A percentile compares a stretch with the other conserved stretches of the same genome.
These are phyloP conservation scores for Eubucco bourcierii DNA, from an alignment of 2,113 vertebrate species.

Conservation along the genomic window DNA sequence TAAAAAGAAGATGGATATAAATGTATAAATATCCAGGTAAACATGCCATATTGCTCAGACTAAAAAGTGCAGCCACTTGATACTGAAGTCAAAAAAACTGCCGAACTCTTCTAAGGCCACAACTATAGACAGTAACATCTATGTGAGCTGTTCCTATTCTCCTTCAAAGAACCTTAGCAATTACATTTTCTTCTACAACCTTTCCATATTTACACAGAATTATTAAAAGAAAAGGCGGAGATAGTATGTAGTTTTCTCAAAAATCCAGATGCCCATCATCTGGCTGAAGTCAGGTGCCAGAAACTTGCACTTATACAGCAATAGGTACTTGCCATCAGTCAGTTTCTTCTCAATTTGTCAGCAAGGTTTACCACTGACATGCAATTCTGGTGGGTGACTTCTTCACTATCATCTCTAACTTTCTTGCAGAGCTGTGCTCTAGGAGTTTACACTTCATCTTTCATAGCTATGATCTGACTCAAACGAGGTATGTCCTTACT, in stretches of 20 bases:
- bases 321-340: neutral
- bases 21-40: neutral
- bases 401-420: neutral
- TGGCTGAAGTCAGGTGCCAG: neutral
- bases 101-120: neutral
- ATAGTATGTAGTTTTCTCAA: neutral
- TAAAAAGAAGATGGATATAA: neutral
- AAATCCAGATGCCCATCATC: neutral
- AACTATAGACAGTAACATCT: neutral
- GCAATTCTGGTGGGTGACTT: neutral
- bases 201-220: neutral
- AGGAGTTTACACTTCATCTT: neutral
- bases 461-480: neutral
- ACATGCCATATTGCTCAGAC: neutral
- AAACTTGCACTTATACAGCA: neutral
- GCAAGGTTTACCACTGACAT: neutral
- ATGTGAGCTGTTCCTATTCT: neutral
- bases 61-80: slow-evolving; percentile 16
- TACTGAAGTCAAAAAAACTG: neutral
- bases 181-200: neutral
- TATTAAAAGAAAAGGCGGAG: neutral
- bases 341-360: neutral
- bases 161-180: neutral
- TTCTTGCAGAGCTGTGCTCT: neutral
- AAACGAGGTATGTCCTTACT: neutral